Conservation (phyloP, 1,140 invertebrate species). For the Drosophila biarmipes region DNA sequence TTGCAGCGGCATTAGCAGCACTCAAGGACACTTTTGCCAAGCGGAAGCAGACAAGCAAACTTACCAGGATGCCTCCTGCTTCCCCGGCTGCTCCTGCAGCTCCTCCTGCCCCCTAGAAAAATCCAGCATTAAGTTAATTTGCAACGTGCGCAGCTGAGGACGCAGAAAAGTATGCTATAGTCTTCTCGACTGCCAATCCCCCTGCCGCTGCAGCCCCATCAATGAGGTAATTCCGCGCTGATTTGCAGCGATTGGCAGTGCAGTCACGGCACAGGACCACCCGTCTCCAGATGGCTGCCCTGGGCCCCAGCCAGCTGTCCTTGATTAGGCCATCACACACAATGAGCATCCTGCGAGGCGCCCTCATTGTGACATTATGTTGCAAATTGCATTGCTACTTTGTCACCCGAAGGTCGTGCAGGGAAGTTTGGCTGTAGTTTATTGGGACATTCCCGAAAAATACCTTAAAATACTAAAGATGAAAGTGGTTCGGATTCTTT, state of each 20-base stretch:
- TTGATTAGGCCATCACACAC: slow-evolving; percentile 72
- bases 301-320: slow-evolving; percentile 19
- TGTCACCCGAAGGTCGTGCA: slow-evolving; percentile 35
- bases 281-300: slow-evolving; percentile 1
- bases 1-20: slow-evolving; percentile 70
- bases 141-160: slow-evolving; percentile 59
- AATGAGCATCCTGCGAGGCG: slow-evolving; percentile 28
- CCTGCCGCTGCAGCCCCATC: slow-evolving; percentile 33
- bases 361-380: slow-evolving; percentile 55
- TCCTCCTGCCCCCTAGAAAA: slow-evolving; percentile 8
- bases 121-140: slow-evolving; percentile 78
- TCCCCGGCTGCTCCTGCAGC: background rate
- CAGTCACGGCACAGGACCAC: slow-evolving; percentile 54
- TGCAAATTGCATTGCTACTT: slow-evolving; percentile 59
- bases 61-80: slow-evolving; percentile 34
- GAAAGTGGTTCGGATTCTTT: too few species aligned
- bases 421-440: background rate
- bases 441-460: background rate
- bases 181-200: background rate
- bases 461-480: background rate
- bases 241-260: slow-evolving; percentile 71
- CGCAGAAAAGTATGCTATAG: slow-evolving; percentile 35
- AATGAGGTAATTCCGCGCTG: slow-evolving; percentile 74
- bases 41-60: slow-evolving; percentile 77
- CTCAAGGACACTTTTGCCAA: slow-evolving; percentile 78